These are phyloP conservation scores for Anarrhichthys ocellatus DNA, from an alignment of 2,113 vertebrate species.

Conservation along the genomic window DNA sequence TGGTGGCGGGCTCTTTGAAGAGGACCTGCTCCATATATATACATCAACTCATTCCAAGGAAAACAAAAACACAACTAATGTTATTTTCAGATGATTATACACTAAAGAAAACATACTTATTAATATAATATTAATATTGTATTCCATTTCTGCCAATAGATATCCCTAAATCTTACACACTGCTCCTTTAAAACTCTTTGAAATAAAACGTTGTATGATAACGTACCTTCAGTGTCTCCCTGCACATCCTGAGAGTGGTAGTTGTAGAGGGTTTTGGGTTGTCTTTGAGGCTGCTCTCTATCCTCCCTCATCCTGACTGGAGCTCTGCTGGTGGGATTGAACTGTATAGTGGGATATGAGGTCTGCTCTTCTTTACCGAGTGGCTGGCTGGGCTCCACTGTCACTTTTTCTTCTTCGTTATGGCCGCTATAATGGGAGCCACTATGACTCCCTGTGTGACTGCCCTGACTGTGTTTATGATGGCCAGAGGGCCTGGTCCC, in stretches of 20 bases:
- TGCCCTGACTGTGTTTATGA: constrained; percentile 41
- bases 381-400: constrained; percentile 1
- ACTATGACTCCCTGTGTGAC: neutral
- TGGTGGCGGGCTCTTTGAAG: neutral
- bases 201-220: too few relatives aligned
- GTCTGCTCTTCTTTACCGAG: constrained; percentile 31
- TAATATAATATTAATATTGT: neutral
- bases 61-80: neutral
- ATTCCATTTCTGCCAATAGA: neutral
- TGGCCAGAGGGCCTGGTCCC: constrained; percentile 17
- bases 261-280: constrained; percentile 72
- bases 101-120: neutral
- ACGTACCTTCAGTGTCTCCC: constrained; percentile 84
- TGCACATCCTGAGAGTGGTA: constrained; percentile 73
- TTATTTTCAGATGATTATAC: neutral
- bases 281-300: constrained; percentile 70
- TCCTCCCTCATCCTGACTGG: constrained; percentile 74
- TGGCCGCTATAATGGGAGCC: constrained; percentile 1
- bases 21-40: neutral
- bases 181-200: neutral
- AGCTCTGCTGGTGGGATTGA: constrained; percentile 77
- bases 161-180: neutral
- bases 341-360: constrained; percentile 63
- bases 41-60: neutral
- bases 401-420: constrained; percentile 28